These are phyloP conservation scores for Spinibarbus caldwelli DNA, from an alignment of 2,797 vertebrate genomes.

Conservation along the genomic window DNA sequence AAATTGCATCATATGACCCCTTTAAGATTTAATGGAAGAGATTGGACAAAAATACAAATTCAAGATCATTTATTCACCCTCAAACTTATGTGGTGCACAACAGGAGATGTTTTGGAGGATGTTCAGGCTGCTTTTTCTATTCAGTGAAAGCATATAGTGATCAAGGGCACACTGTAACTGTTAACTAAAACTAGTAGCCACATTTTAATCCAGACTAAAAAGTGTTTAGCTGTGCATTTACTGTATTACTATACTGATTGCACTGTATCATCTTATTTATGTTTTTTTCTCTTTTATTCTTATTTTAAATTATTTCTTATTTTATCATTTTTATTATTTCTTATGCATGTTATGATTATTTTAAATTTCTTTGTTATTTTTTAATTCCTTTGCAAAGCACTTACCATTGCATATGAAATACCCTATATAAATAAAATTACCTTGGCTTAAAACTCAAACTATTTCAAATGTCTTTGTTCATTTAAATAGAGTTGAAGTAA, in stretches of 20 bases:
- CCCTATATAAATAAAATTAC: no score
- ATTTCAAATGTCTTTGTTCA: neutral
- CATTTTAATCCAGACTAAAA: neutral
- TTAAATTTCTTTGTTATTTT: neutral
- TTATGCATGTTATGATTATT: neutral
- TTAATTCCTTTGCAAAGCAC: neutral
- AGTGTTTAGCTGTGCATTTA: neutral
- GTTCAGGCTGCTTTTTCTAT: neutral
- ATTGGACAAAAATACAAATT: neutral
- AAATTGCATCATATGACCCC: no score
- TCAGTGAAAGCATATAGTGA: neutral
- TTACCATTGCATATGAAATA: neutral
- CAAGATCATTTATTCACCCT: conserved; percentile 10
- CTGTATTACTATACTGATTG: neutral
- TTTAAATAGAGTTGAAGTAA: neutral
- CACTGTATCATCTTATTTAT: neutral
- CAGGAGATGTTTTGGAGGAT: neutral
- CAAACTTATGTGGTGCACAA: neutral
- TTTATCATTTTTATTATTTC: neutral
- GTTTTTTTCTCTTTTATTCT: neutral
- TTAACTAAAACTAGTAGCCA: neutral
- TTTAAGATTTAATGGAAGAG: neutral
- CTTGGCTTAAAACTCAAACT: neutral
- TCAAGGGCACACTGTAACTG: neutral
- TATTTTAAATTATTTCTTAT: no score